Base-by-base conservation (phyloP, 1,140 invertebrate genomes). In the Zophobas atratus region DNA sequence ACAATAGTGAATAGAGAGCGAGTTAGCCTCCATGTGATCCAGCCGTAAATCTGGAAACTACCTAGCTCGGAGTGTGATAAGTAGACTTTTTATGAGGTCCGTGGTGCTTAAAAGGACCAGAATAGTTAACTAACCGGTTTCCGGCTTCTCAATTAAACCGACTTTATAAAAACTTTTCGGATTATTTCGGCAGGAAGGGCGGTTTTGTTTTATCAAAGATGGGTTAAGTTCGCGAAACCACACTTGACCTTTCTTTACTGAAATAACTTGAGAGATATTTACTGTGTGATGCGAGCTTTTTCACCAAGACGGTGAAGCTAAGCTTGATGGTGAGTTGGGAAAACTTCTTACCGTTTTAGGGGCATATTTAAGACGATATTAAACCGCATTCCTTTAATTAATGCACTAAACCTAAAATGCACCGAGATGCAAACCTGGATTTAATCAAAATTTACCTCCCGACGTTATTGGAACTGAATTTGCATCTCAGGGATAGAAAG, bases 181-280 rank as follows among this genome's bases (percentile, higher is more conserved):
- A 73, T 73, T 56, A 56, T 56, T 73, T 73, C 49, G 48, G 49
- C 6, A 35, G 4, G 5, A 39, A 70, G 6, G 38, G 5, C 43
- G 49, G 36, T 38, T 73, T 73, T 73, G 55, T 73, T 73, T 73
- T 73, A 53, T 73, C 60, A 67, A 67, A 67, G 71, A 56, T 73
- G 71, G 71, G 55, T 39, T 73, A 73, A 56, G 55, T 73, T 73
- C 35, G 35, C 46, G 43, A 36, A 53, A 71, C 32, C 71, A 35
- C 33, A 73, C 71, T 56, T 56, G 71, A 73, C 49, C 46, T 55
- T 72, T 51, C 48, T 51, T 53, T 49, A 8, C 6, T 41, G 43
- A 46, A 70, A 5, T n/a, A 70, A n/a, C 38, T 32, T 70, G 2
- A 33, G n/a, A 35, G 6, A 48, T 70, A 48, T 4, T 46, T 46